Conservation (phyloP, 1,140 invertebrate species). For the Pseudomyrmex cubaensis region DNA sequence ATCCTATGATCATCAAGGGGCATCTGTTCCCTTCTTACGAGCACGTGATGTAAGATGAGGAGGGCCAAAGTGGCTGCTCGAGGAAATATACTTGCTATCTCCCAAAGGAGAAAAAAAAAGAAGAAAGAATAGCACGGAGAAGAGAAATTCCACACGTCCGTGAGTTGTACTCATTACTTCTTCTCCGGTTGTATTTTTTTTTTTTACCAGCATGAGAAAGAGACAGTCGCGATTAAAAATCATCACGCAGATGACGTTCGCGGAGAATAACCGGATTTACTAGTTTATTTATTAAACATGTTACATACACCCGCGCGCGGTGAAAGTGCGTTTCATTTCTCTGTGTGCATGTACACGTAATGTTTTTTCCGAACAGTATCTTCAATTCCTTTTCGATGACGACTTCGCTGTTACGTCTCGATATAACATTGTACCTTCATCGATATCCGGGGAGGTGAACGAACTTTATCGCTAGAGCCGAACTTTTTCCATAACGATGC, state of each 20-base stretch:
- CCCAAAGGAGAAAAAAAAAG: constrained; percentile 65
- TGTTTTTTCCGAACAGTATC: no score
- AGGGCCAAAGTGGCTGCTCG: constrained; percentile 66
- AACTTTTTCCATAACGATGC: constrained; percentile 41
- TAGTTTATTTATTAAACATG: no score
- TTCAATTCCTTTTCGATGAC: background rate
- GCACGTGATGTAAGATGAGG: constrained; percentile 50
- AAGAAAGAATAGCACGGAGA: constrained; percentile 64
- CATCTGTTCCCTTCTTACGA: constrained; percentile 73
- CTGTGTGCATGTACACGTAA: no score
- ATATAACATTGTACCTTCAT: background rate
- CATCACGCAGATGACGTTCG: background rate
- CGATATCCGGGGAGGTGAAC: background rate
- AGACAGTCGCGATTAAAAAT: constrained; percentile 24
- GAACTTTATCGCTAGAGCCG: constrained; percentile 8
- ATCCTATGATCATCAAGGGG: constrained; percentile 66
- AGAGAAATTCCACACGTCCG: constrained; percentile 15
- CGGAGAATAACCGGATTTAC: background rate
- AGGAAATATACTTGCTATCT: constrained; percentile 55
- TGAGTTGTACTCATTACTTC: constrained; percentile 55
- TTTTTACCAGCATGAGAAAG: constrained; percentile 19
- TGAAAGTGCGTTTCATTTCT: no score
- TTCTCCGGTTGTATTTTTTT: constrained; percentile 40
- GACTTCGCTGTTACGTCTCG: background rate
- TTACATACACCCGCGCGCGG: no score